phyloP scores from a whole-genome alignment of 2,797 vertebrate species.

The Neomorphus geoffroyi region DNA sequence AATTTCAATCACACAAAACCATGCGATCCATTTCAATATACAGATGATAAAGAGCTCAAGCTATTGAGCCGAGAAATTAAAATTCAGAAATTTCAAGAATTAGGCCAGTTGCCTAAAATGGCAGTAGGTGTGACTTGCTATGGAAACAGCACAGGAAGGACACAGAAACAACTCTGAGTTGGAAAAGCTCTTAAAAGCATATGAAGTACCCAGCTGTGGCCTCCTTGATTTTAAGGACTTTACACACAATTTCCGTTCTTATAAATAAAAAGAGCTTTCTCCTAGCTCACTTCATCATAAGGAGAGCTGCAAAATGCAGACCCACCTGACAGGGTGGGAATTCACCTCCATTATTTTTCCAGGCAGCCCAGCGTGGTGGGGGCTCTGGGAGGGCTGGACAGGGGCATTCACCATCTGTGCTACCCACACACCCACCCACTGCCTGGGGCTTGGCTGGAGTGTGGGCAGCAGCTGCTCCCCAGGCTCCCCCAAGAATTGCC shows the following conservation, averaged over 20 bases:
- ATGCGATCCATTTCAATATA: not conserved
- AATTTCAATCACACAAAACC: not conserved
- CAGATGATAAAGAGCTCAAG: not conserved
- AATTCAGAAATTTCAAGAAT: not conserved
- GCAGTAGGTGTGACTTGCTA: not conserved
- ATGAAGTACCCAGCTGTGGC: conserved; percentile 30
- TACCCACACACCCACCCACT: fast-evolving
- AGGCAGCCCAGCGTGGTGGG: fast-evolving
- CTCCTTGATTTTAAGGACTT: conserved; percentile 57
- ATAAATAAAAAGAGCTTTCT: conserved; percentile 45
- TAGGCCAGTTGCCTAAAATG: not conserved
- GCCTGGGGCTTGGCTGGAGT: fast-evolving
- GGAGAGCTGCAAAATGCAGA: not conserved
- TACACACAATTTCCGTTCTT: conserved; percentile 37
- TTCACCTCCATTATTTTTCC: not conserved
- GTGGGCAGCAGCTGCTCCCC: not conserved
- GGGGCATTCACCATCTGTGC: fast-evolving
- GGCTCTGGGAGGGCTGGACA: not conserved
- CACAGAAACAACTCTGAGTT: not conserved
- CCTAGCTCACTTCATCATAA: not conserved
- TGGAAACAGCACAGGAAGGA: conserved; percentile 28
- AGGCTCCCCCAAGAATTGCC: not conserved
- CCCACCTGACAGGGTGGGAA: not conserved
- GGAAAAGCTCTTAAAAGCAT: conserved; percentile 38
- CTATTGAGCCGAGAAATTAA: not conserved